phyloP scores from a whole-genome alignment of 2,797 vertebrate genomes.

The Coluber constrictor region DNA sequence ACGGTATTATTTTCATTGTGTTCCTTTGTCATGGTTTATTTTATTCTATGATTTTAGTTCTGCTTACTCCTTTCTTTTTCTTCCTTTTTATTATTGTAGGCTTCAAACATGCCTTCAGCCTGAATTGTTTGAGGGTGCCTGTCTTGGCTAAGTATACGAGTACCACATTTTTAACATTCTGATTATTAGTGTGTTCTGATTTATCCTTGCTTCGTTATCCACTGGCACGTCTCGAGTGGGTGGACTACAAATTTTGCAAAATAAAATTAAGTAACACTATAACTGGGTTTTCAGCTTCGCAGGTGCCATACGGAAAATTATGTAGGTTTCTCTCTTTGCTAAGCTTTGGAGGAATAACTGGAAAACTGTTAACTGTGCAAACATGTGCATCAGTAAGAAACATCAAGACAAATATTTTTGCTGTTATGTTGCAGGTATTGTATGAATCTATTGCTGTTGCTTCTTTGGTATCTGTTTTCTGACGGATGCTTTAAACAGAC shows the following conservation, averaged over 20 bases:
- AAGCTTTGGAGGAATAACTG: neutral
- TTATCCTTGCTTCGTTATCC: neutral
- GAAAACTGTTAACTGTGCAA: neutral
- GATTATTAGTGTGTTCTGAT: neutral
- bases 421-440: neutral
- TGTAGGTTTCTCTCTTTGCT: neutral
- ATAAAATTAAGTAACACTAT: neutral
- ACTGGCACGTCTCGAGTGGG: neutral
- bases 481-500: neutral
- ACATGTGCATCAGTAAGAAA: neutral
- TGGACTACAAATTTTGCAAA: neutral
- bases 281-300: neutral
- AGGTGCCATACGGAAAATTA: neutral
- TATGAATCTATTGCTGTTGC: neutral
- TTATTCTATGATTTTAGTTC: neutral
- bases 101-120: neutral
- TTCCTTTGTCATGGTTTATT: neutral
- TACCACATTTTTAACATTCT: neutral
- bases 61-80: neutral
- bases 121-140: neutral
- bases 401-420: neutral
- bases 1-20: neutral
- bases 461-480: neutral
- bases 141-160: neutral
- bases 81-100: neutral